phyloP scores from a whole-genome alignment of 2,113 vertebrate genomes.

The Spea bombifrons region DNA sequence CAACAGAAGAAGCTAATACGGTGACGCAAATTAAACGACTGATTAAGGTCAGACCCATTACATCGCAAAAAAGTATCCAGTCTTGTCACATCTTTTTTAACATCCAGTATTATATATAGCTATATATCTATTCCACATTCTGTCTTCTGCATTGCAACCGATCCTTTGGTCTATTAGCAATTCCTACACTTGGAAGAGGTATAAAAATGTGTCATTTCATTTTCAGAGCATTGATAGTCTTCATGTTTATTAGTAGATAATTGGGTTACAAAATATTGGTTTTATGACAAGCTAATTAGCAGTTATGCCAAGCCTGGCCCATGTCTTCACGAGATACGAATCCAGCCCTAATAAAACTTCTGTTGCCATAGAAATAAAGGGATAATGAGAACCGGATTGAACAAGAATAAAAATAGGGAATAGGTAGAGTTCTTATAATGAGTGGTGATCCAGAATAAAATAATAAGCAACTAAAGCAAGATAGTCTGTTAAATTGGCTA shows the following conservation, averaged over 20 bases:
- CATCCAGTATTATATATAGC: constrained; percentile 9
- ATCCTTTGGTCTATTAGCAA: constrained; percentile 21
- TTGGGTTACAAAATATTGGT: constrained; percentile 36
- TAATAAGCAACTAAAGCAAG: too few species aligned
- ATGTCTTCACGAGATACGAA: constrained; percentile 13
- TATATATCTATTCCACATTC: neutral
- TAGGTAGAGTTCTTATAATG: neutral
- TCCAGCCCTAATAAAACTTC: neutral
- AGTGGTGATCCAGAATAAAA: too few species aligned
- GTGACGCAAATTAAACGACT: too few species aligned
- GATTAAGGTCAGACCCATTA: too few species aligned
- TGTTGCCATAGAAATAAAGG: constrained; percentile 39
- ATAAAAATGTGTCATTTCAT: neutral
- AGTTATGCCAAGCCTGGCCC: neutral
- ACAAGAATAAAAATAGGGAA: neutral
- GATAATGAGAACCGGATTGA: constrained; percentile 15
- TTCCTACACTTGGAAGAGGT: neutral
- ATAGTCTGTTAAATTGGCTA: too few species aligned
- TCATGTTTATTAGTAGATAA: constrained; percentile 38
- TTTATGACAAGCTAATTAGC: constrained; percentile 34
- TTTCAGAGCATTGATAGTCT: neutral
- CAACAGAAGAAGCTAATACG: too few species aligned
- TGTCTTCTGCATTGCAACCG: neutral
- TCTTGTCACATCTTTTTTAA: neutral
- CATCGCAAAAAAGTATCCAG: too few species aligned